A percentile compares a stretch with the other conserved stretches of the same genome.
These are phyloP conservation scores for Eubucco bourcierii DNA, from an alignment of 2,113 vertebrate species.

Conservation along the genomic window DNA sequence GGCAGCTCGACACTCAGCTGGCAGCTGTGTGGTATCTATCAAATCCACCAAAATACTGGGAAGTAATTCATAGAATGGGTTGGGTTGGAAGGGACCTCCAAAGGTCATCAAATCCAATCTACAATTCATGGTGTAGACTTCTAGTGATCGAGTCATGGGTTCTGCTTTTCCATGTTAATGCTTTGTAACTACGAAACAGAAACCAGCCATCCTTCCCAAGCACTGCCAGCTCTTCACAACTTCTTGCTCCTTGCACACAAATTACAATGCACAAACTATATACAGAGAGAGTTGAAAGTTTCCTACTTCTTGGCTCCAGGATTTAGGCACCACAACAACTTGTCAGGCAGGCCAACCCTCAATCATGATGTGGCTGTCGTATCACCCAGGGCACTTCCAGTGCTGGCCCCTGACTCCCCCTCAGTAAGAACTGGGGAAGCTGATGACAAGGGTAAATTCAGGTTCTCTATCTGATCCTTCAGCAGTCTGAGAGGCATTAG, in stretches of 20 bases:
- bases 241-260: not conserved
- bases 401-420: not conserved
- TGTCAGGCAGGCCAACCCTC: not conserved
- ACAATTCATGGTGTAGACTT: not conserved
- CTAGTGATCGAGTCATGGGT: not conserved
- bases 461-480: not conserved
- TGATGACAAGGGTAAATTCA: not conserved
- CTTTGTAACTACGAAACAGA: not conserved
- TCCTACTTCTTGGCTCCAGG: not conserved
- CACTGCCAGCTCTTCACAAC: not conserved
- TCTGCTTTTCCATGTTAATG: not conserved
- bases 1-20: not conserved
- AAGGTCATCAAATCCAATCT: too few species aligned
- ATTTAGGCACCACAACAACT: not conserved
- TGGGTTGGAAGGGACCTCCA: too few species aligned
- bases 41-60: not conserved
- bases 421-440: not conserved
- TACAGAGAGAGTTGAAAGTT: accelerated
- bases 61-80: not conserved
- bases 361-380: too few species aligned
- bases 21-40: not conserved
- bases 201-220: not conserved
- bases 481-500: not conserved
- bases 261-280: not conserved
- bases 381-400: not conserved